A percentile compares a stretch with the other conserved stretches of the same genome.
Evolutionary conservation across 2,888 invertebrate species (phyloP).

Genomic region (Cetonia aurata): DNA sequence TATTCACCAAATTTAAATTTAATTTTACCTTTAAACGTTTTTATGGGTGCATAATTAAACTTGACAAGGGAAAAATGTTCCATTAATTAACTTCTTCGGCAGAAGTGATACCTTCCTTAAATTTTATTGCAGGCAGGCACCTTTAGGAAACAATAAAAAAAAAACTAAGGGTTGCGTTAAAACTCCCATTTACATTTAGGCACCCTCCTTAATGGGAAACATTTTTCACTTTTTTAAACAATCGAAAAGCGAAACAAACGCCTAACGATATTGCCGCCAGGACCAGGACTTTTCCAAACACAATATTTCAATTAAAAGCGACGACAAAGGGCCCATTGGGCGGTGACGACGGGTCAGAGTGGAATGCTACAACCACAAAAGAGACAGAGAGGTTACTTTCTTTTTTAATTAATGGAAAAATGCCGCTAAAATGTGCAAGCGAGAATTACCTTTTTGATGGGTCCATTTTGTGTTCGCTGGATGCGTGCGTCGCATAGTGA

Average conservation of each 20-base stretch:
- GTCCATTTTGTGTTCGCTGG: too few species aligned
- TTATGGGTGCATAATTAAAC: too few species aligned
- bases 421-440: too few species aligned
- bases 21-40: too few species aligned
- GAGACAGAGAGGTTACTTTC: slow-evolving; percentile 11
- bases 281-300: slow-evolving; percentile 19
- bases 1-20: too few species aligned
- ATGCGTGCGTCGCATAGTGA: too few species aligned
- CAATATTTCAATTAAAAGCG: slow-evolving; percentile 25
- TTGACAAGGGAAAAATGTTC: too few species aligned
- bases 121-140: too few species aligned
- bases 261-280: slow-evolving; percentile 10
- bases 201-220: slow-evolving; percentile 1
- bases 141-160: too few species aligned
- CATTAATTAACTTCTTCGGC: too few species aligned
- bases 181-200: slow-evolving; percentile 9
- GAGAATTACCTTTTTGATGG: too few species aligned
- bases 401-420: slow-evolving; percentile 33
- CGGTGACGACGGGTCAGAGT: background rate
- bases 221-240: slow-evolving; percentile 22
- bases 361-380: slow-evolving; percentile 4
- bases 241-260: slow-evolving; percentile 27
- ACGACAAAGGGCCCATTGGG: background rate
- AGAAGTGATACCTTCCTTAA: too few species aligned
- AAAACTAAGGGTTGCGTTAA: background rate